Conservation (phyloP, 2,888 invertebrate species). For the Oligia fasciuncula region DNA sequence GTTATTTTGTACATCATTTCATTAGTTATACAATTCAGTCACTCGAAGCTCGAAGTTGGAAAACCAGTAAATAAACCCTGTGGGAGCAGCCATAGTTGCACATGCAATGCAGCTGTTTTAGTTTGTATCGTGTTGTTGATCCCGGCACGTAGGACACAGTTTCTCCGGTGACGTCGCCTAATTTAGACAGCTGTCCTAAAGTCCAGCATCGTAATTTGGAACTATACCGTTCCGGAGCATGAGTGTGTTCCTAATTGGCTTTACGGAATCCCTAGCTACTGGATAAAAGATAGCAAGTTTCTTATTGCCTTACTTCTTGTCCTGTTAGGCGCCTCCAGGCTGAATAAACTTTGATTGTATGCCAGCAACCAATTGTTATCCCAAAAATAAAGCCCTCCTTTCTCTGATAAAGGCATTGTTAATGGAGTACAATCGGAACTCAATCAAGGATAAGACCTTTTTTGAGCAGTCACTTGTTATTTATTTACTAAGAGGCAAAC, state of each 20-base stretch:
- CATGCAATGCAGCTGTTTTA: slow-evolving; percentile 54
- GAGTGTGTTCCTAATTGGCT: slow-evolving; percentile 58
- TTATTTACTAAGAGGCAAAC: background rate
- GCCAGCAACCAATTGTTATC: slow-evolving; percentile 39
- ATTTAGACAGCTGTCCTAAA: slow-evolving; percentile 61
- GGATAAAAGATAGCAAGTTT: slow-evolving; percentile 47
- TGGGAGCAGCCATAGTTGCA: slow-evolving; percentile 29
- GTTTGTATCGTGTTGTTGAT: slow-evolving; percentile 44
- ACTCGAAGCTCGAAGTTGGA: slow-evolving; percentile 10
- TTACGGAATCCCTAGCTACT: slow-evolving; percentile 36
- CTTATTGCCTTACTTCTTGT: slow-evolving; percentile 35
- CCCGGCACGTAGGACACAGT: slow-evolving; percentile 52
- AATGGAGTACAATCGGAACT: slow-evolving; percentile 45
- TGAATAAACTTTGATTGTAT: slow-evolving; percentile 56
- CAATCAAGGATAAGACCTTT: slow-evolving; percentile 42
- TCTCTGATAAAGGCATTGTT: slow-evolving; percentile 40
- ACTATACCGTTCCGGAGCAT: slow-evolving; percentile 35
- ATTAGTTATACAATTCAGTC: background rate
- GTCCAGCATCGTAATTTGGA: slow-evolving; percentile 54
- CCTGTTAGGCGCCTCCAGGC: slow-evolving; percentile 24
- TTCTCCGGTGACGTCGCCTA: slow-evolving; percentile 45
- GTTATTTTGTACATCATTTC: background rate
- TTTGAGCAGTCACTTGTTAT: slow-evolving; percentile 23
- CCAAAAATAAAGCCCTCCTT: slow-evolving; percentile 45
- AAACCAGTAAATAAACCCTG: slow-evolving; percentile 21